Evolutionary conservation across 2,888 invertebrate species (phyloP), one percentile per base, ranked within the genome.

Genomic region (Andrena trimmerana): DNA sequence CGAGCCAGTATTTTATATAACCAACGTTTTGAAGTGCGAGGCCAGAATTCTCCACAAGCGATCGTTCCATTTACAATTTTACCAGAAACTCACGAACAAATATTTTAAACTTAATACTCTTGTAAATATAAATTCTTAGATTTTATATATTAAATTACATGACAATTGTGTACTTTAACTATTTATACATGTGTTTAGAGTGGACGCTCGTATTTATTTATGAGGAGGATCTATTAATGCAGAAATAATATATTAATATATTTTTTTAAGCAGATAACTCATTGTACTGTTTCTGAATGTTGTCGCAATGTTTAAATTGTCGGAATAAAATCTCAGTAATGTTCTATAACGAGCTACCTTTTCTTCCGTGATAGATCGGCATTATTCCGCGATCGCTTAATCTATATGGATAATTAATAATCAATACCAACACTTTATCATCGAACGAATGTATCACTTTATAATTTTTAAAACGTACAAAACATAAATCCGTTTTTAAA

Each of bases 181-280:
- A 57, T 52, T 59, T 59, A 69, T 57, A 76, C 48, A 68, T n/a
- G 31, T 48, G 68, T 1, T 57, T 62, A 7, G 62, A 74, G 13
- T n/a, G 50, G 31, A 59, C 42, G 24, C 48, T 52, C 20, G n/a
- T 77, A 65, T 73, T 68, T 71, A 78, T 78, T 52, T 74, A 65
- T n/a, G 48, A 71, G 67, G 8, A 13, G 71, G 83, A 83, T 83
- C 70, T 74, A 57, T 20, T 20, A 66, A 59, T 2, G 24, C 20
- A 65, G n/a, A 73, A 52, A 31, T 66, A 81, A 65, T 81, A 71
- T 81, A 83, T 65, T 70, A 50, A 81, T 81, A 81, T 83, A 83
- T 83, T 83, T 78, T 74, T 67, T 63, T 67, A 77, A 54, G 59
- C 16, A 20, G 63, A 68, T 57, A 33, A 54, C 71, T 72, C 36